Conservation (phyloP, 2,113 vertebrate species). For the Motacilla alba region DNA sequence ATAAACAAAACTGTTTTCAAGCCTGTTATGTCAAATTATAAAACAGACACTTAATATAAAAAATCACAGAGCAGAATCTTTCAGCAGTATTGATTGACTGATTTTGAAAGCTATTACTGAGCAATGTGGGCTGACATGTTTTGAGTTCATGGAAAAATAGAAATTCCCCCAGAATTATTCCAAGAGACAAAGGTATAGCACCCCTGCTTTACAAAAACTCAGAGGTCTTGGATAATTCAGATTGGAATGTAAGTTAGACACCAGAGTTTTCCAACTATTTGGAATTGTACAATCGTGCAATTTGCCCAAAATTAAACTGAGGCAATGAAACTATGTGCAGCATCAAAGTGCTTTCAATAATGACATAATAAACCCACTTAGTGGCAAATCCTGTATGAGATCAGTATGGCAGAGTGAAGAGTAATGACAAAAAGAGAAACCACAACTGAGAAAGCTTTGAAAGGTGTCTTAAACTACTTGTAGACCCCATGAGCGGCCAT, state of each 20-base stretch:
- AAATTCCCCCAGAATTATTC: not conserved
- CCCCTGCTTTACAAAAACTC: not conserved
- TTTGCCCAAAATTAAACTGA: not conserved
- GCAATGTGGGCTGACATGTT: not conserved
- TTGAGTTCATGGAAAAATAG: not conserved
- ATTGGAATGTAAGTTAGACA: not conserved
- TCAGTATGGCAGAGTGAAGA: not conserved
- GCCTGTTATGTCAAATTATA: not conserved
- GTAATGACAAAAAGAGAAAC: not conserved
- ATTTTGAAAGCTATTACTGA: not conserved
- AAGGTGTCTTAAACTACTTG: not conserved
- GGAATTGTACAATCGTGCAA: not conserved
- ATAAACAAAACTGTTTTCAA: not conserved
- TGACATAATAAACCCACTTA: not conserved
- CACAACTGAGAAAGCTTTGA: not conserved
- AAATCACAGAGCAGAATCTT: not conserved
- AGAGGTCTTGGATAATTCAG: not conserved
- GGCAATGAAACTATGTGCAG: not conserved
- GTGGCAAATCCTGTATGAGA: not conserved
- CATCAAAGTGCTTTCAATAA: not conserved
- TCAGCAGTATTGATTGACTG: not conserved
- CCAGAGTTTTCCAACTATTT: not conserved
- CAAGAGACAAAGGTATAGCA: not conserved
- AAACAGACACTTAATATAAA: not conserved
- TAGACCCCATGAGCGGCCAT: rapidly evolving